phyloP scores from a whole-genome alignment of 2,888 invertebrate genomes.

The Seladonia tumulorum region DNA sequence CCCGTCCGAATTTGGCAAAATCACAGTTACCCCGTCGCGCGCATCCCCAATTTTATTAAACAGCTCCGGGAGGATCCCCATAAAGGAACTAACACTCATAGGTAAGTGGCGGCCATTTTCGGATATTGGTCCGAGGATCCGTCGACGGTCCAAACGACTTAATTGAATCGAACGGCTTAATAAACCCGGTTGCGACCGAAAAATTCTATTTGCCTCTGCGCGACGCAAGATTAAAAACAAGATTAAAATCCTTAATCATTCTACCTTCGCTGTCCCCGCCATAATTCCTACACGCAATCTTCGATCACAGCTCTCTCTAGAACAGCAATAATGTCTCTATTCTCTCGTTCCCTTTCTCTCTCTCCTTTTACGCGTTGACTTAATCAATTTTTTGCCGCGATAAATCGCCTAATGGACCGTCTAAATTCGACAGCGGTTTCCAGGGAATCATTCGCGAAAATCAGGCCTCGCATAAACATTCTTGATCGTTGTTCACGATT shows the following conservation, averaged over 20 bases:
- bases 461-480: background rate
- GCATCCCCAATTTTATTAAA: background rate
- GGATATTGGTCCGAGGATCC: background rate
- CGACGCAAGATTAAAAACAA: background rate
- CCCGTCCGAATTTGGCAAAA: background rate
- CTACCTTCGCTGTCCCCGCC: background rate
- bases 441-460: background rate
- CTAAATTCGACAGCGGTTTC: background rate
- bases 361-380: background rate
- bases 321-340: background rate
- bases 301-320: background rate
- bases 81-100: background rate
- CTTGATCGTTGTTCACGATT: background rate
- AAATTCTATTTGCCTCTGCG: background rate
- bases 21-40: background rate
- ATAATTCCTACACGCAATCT: background rate
- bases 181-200: background rate
- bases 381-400: background rate
- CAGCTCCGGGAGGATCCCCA: background rate
- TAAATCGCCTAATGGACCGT: slow-evolving; percentile 8
- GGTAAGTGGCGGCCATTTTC: slow-evolving; percentile 12
- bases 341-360: background rate
- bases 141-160: slow-evolving; percentile 3
- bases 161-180: slow-evolving; percentile 8
- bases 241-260: background rate